Percentiles rank a stretch among this genome's conserved stretches.
These are phyloP conservation scores for Megalopta genalis DNA, from an alignment of 1,140 invertebrate genomes.

Conservation along the genomic window DNA sequence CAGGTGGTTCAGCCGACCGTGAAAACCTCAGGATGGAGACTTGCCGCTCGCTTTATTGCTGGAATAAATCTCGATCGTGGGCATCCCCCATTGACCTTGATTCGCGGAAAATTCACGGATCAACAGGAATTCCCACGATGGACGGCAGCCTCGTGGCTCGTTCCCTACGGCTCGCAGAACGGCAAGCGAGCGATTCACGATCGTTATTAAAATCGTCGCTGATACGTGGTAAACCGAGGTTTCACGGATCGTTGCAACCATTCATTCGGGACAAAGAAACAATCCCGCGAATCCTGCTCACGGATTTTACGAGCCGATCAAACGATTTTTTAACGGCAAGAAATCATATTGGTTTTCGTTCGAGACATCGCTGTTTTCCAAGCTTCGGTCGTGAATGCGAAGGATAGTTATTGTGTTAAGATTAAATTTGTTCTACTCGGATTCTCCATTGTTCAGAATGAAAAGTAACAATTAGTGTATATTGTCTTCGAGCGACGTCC, in stretches of 20 bases:
- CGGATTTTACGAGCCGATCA: constrained; percentile 1
- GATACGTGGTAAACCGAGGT: constrained; percentile 7
- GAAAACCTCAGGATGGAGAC: constrained; percentile 15
- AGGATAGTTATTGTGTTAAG: no score
- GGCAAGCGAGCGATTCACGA: constrained; percentile 13
- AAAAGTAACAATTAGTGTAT: no score
- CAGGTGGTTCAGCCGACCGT: constrained; percentile 30
- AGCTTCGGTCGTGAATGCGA: no score
- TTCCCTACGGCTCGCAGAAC: neutral
- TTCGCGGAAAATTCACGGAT: constrained; percentile 56
- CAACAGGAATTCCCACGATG: constrained; percentile 50
- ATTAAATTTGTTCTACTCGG: no score
- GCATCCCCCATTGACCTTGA: constrained; percentile 35
- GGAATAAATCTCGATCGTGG: constrained; percentile 47
- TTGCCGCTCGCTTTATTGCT: constrained; percentile 37
- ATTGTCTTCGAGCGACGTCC: no score
- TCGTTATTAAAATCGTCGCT: constrained; percentile 11
- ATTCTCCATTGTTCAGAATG: no score
- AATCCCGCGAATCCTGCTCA: neutral
- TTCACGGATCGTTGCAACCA: constrained; percentile 42
- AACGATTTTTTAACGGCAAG: constrained; percentile 15
- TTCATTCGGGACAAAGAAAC: constrained; percentile 2
- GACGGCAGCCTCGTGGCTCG: neutral
- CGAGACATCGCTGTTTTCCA: neutral
- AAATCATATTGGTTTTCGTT: constrained; percentile 6